These are phyloP conservation scores for Hermetia illucens DNA, from an alignment of 1,140 invertebrate species.

Conservation along the genomic window DNA sequence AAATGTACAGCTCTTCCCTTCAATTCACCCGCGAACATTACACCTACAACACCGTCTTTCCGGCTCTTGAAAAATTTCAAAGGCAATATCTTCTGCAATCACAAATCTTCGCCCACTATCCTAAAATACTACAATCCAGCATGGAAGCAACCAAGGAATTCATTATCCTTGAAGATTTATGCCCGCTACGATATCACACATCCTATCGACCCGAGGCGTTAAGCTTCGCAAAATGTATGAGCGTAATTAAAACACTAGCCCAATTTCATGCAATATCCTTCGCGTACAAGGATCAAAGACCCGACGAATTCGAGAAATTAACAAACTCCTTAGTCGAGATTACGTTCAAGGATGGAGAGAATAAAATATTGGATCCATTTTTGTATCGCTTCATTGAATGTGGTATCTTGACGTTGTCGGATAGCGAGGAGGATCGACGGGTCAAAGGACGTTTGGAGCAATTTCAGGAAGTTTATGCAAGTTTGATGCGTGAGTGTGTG, in stretches of 20 bases:
- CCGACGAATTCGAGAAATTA: slow-evolving; percentile 2
- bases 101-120: slow-evolving; percentile 1
- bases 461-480: neutral
- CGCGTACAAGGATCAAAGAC: slow-evolving; percentile 2
- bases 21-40: slow-evolving; percentile 1
- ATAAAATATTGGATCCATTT: neutral
- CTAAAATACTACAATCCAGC: neutral
- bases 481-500: neutral
- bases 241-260: neutral
- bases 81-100: neutral
- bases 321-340: neutral
- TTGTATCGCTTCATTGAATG: neutral
- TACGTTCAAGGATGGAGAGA: neutral
- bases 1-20: neutral
- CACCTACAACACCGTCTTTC: slow-evolving; percentile 2
- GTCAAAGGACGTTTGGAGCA: neutral
- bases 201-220: neutral
- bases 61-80: slow-evolving; percentile 2
- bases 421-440: neutral
- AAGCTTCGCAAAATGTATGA: neutral
- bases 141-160: neutral
- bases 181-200: neutral
- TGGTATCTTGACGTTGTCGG: neutral
- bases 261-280: slow-evolving; percentile 5
- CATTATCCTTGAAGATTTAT: neutral